Evolutionary conservation across 2,888 invertebrate species (phyloP).

Genomic region (Cataglyphis livida): DNA sequence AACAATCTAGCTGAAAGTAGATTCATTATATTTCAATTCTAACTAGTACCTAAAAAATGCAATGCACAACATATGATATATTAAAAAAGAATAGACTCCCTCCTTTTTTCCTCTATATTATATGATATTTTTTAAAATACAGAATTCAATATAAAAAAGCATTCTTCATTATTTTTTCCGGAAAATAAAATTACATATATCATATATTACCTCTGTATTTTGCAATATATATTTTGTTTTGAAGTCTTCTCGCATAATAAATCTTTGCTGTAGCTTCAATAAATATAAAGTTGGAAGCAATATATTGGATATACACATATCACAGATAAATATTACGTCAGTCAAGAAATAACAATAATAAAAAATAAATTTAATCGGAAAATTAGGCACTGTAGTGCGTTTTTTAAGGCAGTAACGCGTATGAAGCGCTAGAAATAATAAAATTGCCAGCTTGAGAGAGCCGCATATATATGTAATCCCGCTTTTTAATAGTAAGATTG

Average conservation of each 20-base stretch:
- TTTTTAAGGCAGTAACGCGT: conserved; percentile 39
- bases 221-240: neutral
- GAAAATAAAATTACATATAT: conserved; percentile 23
- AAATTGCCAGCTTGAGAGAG: neutral
- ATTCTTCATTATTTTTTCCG: conserved; percentile 12
- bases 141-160: conserved; percentile 4
- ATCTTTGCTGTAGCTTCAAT: neutral
- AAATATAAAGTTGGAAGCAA: conserved; percentile 24
- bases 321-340: conserved; percentile 43
- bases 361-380: conserved; percentile 71
- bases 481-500: conserved; percentile 8
- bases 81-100: neutral
- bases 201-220: conserved; percentile 11
- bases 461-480: neutral
- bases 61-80: neutral
- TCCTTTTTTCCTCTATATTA: neutral
- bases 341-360: conserved; percentile 43
- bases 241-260: neutral
- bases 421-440: conserved; percentile 58
- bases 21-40: neutral
- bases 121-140: neutral
- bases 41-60: neutral
- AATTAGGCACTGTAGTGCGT: conserved; percentile 62
- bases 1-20: neutral
- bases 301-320: conserved; percentile 34